Conservation (phyloP, 35 echinoderm and acorn worm genomes). For the Nesometra sesokonis region DNA sequence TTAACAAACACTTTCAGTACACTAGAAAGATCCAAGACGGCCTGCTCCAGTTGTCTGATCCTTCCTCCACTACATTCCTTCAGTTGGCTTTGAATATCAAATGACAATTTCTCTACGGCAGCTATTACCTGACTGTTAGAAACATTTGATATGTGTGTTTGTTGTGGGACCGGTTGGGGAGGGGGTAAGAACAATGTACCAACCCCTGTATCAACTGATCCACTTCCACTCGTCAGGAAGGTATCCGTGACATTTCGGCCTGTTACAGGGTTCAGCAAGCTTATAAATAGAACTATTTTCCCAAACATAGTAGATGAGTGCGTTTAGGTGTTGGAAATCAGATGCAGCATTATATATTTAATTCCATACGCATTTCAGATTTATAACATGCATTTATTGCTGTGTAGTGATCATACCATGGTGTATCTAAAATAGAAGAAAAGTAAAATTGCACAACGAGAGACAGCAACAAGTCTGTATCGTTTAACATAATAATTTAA, state of each 20-base stretch:
- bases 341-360: too few species aligned
- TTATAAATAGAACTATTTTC: background rate
- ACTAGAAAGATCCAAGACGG: background rate
- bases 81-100: background rate
- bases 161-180: background rate
- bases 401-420: too few species aligned
- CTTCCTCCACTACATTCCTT: background rate
- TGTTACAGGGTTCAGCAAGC: background rate
- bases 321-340: too few species aligned
- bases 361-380: too few species aligned
- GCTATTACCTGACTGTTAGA: background rate
- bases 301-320: too few species aligned
- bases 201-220: background rate
- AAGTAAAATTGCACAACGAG: too few species aligned
- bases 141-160: background rate
- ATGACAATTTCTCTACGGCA: background rate
- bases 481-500: too few species aligned
- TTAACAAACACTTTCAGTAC: background rate
- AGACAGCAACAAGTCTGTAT: too few species aligned
- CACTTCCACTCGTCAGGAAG: background rate
- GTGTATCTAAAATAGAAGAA: too few species aligned
- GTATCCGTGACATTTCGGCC: background rate
- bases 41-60: background rate
- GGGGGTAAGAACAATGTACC: background rate
- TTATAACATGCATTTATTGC: too few species aligned